Base-by-base conservation (phyloP, 92 coral and sea anemone species). In the Chrysogorgia sp. region DNA sequence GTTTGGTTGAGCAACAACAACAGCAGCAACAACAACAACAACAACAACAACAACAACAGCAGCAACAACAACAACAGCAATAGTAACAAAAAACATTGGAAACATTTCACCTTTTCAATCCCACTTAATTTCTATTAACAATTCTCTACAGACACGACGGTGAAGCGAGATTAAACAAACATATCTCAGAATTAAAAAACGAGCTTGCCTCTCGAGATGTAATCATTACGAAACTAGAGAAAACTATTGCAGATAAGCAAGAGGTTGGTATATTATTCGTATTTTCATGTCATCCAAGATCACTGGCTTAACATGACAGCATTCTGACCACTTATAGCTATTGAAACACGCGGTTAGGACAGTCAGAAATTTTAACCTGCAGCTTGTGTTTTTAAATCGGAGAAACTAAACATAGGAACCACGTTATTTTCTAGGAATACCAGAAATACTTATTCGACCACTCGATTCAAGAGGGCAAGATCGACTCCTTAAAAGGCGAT, bases 401-500 rank as follows among this genome's bases (percentile, higher is more conserved):
- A 19, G 31, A 40, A 25, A 64, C 30, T 23, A 40, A 29, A 12
- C 26, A 25, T 30, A 30, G 22, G 30, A 21, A 61, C 67, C 17
- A 1, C 23, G n/a, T 17, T 61, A 47, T 47, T 7, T 7, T 47
- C 53, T 47, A 47, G 53, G 53, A 47, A 47, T 6, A 47, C 53
- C 10, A 47, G 53, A 47, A 47, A 47, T 47, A 6, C 15, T 71
- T 87, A 24, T 92, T 87, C 52, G 86, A 80, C 35, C 87, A 77
- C 60, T 90, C 96, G 12, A 90, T 87, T 43, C 89, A 91, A n/a
- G 85, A 81, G 49, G 92, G 86, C 53, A 92, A 81, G 67, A 82
- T 89, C 41, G 97, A 87, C 5, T 92, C 96, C 6, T 88, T 83
- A 60, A 88, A 93, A 65, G 92, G 90, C 34, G 97, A 93, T 58